phyloP scores from a whole-genome alignment of 2,888 invertebrate genomes.

The Resseliella maxima region DNA sequence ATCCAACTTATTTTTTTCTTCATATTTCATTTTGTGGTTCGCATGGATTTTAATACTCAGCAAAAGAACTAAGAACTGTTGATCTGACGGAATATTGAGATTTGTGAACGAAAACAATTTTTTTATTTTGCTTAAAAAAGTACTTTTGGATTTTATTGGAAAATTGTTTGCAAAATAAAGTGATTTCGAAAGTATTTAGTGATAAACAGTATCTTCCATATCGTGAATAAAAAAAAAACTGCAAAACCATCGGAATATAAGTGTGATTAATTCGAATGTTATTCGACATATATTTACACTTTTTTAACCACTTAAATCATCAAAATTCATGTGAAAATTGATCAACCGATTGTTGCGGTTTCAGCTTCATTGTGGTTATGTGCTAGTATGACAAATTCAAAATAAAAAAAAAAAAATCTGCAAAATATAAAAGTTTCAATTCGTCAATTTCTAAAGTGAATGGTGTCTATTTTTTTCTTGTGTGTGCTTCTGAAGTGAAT shows the following conservation, averaged over 20 bases:
- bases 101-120: background rate
- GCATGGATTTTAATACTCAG: slow-evolving; percentile 14
- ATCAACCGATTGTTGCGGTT: slow-evolving; percentile 13
- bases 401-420: background rate
- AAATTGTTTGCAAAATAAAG: background rate
- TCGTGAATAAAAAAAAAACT: background rate
- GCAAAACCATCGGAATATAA: background rate
- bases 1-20: background rate
- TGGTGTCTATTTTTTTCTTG: background rate
- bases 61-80: background rate
- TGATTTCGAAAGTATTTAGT: slow-evolving; percentile 1
- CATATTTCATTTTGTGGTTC: background rate
- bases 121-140: background rate
- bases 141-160: background rate
- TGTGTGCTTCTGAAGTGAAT: background rate
- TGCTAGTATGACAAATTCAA: background rate
- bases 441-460: background rate
- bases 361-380: background rate
- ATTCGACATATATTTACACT: slow-evolving; percentile 6
- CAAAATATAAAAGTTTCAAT: background rate
- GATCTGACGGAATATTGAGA: background rate
- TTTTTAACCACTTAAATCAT: background rate
- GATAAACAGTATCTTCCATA: background rate
- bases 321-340: background rate
- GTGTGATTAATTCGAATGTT: slow-evolving; percentile 35